Evolutionary conservation across 2,888 invertebrate genomes (phyloP), one percentile per base, ranked within the genome.

Genomic region (Spisula solida): DNA sequence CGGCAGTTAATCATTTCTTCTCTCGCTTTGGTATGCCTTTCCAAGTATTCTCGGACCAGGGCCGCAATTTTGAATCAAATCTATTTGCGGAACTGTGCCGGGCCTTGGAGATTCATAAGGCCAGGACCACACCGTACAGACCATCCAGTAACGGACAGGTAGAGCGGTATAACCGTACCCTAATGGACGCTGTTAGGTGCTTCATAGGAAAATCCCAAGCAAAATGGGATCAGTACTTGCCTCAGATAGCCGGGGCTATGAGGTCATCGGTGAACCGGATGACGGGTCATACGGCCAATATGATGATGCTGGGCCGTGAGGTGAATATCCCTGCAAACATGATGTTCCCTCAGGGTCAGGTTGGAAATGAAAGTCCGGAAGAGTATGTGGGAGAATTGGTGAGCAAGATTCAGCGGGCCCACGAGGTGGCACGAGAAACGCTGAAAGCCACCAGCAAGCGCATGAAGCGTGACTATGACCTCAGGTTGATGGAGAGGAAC

Each of bases 381-480:
- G 79, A 34, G 0, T 79, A 41, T 41, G 31, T 16, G 1, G 2
- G 0, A 1, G 20, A 79, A 16, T 2, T 79, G 79, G 41, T 4
- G 16, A 2, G 4, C 1, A 5, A 79, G 31, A 79, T 79, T 0
- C 4, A 41, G 34, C 0, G 4, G 2, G 41, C 79, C 0, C 34
- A 79, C 8, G 6, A 31, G 5, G 8, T 5, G 20, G 79, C 79
- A 1, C 16, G 79, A 8, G 0, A 5, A 16, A 16, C 5, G 8
- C 1, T 79, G 41, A 41, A 79, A 5, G 18, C 0, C 0, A 8
- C 41, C 0, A 2, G 1, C 0, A 1, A 41, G n/a, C 16, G 41
- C 4, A 87, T 90, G 86, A 90, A 90, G 25, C 29, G 88, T 18
- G 78, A 88, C 78, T 90, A 90, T 41, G 88, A 90, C 29, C 80